Percentiles rank a stretch among this genome's conserved stretches.
Conservation (phyloP, 2,797 vertebrate genomes). For the Oreortyx pictus region DNA sequence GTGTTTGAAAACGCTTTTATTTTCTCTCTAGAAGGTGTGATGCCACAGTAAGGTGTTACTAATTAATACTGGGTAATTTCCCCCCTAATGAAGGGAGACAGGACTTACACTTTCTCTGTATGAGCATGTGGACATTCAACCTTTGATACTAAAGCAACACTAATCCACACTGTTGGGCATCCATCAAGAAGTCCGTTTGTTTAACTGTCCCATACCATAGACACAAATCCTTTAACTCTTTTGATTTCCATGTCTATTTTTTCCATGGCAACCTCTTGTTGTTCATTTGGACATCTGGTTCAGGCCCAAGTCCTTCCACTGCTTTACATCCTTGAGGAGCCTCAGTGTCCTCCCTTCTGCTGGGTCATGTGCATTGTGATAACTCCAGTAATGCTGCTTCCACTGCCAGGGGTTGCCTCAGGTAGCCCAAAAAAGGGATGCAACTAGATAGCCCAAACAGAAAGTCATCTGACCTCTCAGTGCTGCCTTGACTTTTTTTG, state of each 20-base stretch:
- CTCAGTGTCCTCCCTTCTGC: background rate
- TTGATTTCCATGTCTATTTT: background rate
- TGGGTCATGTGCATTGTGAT: background rate
- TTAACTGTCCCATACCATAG: background rate
- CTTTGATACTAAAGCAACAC: background rate
- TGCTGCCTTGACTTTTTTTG: background rate
- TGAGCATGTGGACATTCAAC: background rate
- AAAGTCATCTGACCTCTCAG: background rate
- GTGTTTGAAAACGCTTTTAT: background rate
- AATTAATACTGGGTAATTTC: background rate
- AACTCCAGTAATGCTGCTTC: accelerated
- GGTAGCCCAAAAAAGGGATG: background rate
- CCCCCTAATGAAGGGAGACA: background rate
- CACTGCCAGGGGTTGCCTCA: background rate
- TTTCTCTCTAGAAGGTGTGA: background rate
- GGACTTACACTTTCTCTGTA: background rate
- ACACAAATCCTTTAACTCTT: background rate
- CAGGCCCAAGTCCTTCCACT: background rate
- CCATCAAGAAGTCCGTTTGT: background rate
- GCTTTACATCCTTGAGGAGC: background rate
- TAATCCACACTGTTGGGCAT: background rate
- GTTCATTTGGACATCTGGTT: background rate
- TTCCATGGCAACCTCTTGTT: background rate
- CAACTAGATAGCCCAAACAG: background rate
- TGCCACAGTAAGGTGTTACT: background rate